A percentile compares a stretch with the other conserved stretches of the same genome.
Conservation (phyloP, 2,113 vertebrate species). For the Cyprinodon variegatus region DNA sequence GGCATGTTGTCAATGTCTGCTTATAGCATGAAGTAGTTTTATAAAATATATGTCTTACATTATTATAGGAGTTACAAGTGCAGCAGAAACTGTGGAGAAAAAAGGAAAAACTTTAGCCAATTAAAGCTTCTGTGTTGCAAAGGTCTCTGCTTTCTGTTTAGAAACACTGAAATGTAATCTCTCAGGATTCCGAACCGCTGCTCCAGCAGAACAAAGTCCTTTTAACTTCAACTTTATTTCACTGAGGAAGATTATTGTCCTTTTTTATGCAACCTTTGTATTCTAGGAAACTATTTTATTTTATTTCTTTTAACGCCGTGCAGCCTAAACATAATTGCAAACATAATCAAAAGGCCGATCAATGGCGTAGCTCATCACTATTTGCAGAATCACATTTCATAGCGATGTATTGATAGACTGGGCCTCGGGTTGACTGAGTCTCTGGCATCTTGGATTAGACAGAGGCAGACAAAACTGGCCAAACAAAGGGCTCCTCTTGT, state of each 20-base stretch:
- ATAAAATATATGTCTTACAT: background rate
- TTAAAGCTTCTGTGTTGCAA: background rate
- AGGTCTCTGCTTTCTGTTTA: background rate
- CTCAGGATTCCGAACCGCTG: background rate
- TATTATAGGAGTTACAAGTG: background rate
- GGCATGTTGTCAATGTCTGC: background rate
- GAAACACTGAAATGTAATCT: background rate
- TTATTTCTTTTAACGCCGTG: background rate
- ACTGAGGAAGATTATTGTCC: background rate
- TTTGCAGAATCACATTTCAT: constrained; percentile 16
- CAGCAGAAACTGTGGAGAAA: background rate
- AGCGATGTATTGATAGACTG: constrained; percentile 3
- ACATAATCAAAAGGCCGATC: constrained; percentile 15
- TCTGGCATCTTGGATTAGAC: constrained; percentile 24
- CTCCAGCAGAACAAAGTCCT: background rate
- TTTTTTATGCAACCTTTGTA: background rate
- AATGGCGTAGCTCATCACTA: background rate
- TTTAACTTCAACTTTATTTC: background rate
- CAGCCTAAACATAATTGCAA: constrained; percentile 17
- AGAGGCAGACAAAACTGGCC: constrained; percentile 41
- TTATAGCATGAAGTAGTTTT: too few relatives aligned
- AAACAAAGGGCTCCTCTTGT: constrained; percentile 54
- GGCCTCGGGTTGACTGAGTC: constrained; percentile 27
- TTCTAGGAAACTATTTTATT: background rate
- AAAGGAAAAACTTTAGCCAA: background rate